These are phyloP conservation scores for Scaptodrosophila latifasciaeformis DNA, from an alignment of 2,888 invertebrate genomes.

Conservation along the genomic window DNA sequence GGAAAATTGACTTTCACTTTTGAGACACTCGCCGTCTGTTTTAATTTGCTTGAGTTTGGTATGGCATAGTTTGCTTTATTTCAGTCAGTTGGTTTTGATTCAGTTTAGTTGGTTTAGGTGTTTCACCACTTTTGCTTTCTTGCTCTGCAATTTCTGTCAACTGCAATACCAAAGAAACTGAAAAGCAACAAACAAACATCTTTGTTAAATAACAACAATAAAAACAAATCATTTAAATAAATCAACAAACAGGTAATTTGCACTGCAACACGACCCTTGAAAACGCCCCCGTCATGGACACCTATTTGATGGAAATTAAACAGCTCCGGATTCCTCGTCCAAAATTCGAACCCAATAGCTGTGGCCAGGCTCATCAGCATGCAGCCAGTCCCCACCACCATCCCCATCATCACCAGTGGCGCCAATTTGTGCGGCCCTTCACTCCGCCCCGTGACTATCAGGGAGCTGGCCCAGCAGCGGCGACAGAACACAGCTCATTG, in stretches of 20 bases:
- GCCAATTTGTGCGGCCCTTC: slow-evolving; percentile 77
- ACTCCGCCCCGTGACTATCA: slow-evolving; percentile 88
- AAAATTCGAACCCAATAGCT: slow-evolving; percentile 80
- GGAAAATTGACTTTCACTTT: slow-evolving; percentile 44
- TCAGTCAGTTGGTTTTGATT: slow-evolving; percentile 7
- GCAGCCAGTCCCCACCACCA: slow-evolving; percentile 27
- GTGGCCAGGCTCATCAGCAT: slow-evolving; percentile 60
- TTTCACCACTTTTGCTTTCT: background rate
- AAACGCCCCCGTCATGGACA: slow-evolving; percentile 79
- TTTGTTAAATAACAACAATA: slow-evolving; percentile 53
- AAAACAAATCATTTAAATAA: slow-evolving; percentile 43
- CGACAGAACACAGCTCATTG: slow-evolving; percentile 52
- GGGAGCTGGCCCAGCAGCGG: slow-evolving; percentile 74
- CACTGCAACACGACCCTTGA: slow-evolving; percentile 5
- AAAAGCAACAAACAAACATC: slow-evolving; percentile 25
- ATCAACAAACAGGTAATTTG: slow-evolving; percentile 33
- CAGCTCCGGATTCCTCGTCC: slow-evolving; percentile 89
- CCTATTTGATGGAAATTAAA: slow-evolving; percentile 89
- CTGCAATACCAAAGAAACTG: too few relatives aligned
- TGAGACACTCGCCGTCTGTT: too few relatives aligned
- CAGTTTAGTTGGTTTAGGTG: background rate
- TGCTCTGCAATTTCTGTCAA: too few relatives aligned
- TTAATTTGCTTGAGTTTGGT: slow-evolving; percentile 10
- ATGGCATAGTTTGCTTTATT: slow-evolving; percentile 22
- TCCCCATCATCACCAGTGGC: slow-evolving; percentile 54